Evolutionary conservation across 1,140 invertebrate species (phyloP).

Genomic region (Caenorhabditis remanei): DNA sequence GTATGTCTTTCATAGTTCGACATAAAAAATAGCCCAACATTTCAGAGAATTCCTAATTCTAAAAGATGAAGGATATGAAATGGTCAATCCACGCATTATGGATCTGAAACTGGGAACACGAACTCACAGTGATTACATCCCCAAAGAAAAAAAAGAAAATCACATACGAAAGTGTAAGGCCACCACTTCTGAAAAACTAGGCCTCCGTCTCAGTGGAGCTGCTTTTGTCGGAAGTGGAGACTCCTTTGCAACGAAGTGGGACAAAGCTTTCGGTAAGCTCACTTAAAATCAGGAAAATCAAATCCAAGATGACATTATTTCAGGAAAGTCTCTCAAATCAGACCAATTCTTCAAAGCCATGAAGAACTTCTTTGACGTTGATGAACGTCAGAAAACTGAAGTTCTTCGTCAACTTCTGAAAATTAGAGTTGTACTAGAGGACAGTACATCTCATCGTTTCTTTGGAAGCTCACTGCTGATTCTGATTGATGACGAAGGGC

Average conservation of each 20-base stretch:
- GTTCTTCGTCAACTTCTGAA: neutral
- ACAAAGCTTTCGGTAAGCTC: neutral
- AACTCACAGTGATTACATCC: constrained; percentile 5
- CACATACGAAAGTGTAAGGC: neutral
- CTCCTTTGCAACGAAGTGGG: neutral
- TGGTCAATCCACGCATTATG: neutral
- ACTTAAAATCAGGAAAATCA: too few relatives aligned
- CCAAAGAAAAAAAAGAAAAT: neutral
- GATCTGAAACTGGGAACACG: constrained; percentile 5
- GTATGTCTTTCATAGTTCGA: neutral
- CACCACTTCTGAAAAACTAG: neutral
- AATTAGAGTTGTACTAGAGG: neutral
- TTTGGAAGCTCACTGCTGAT: neutral
- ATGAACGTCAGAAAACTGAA: neutral
- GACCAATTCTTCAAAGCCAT: neutral
- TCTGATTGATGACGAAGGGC: neutral
- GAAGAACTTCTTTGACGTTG: neutral
- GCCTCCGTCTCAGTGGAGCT: neutral
- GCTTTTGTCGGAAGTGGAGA: neutral
- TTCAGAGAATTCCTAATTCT: neutral
- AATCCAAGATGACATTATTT: neutral
- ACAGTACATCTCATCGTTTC: neutral
- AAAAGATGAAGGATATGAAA: neutral
- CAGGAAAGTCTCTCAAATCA: neutral
- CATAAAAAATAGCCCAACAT: neutral